Base-by-base conservation (phyloP, 2,888 invertebrate genomes). In the Osmoderma eremita region DNA sequence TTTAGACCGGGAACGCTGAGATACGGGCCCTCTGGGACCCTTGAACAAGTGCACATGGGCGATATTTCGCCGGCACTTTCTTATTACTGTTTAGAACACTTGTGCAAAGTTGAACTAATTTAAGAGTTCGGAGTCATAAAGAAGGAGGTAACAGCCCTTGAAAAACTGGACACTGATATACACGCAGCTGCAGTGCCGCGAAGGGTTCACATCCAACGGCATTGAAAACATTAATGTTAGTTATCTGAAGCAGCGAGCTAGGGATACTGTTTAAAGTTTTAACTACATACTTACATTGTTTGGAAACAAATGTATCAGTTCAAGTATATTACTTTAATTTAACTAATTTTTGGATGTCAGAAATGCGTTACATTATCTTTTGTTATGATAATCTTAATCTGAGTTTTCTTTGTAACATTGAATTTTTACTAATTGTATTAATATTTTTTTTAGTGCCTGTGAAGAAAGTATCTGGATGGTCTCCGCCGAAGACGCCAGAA, bases 101-200 rank as follows among this genome's bases (percentile, higher is more conserved):
- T 78, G 80, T 79, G 79, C 78, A 79, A 80, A 80, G 79, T 80
- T 78, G 78, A 77, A 81, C 82, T 82, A 81, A 82, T 82, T 82
- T 81, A 82, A 82, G 81, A 81, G 79, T 80, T 77, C 71, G 73
- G 75, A 77, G 77, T 79, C 80, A 80, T 82, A 82, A 81, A 82
- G 82, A 81, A 80, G 79, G 75, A 79, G 78, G 78, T 80, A 80
- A 79, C 80, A 79, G 78, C 80, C 80, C 81, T 79, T 80, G 80
- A 80, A 81, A 75, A 72, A 66, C 68, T 50, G 69, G 67, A 67
- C 69, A 67, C 67, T 67, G 67, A 67, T 69, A 67, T 67, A 67
- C 65, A 69, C 63, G 58, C 58, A 56, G 56, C 65, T 65, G 68
- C 66, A 66, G 63, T 38, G 49, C 53, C 36, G 20, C 63, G 39